Evolutionary conservation across 2,797 vertebrate species (phyloP), one percentile per base, ranked within the genome.

Genomic region (Sebastes glaucus): DNA sequence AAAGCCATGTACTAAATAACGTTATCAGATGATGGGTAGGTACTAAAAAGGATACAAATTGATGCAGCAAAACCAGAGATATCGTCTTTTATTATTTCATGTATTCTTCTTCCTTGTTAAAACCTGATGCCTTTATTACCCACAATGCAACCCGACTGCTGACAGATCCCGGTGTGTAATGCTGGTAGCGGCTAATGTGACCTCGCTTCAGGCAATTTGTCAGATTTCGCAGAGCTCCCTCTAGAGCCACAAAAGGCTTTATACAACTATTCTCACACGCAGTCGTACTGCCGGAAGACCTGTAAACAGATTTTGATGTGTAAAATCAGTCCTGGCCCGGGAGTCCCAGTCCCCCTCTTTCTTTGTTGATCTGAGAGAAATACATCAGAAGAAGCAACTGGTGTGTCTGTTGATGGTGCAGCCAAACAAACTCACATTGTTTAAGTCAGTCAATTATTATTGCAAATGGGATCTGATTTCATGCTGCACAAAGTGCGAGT

Each of bases 21-120:
- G 3, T 18, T 46, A n/a, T 52, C 46, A 52, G 46, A 52, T n/a
- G 46, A 52, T 52, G 18, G 18, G 46, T 0, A 52, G 7, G 0
- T 9, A 2, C 16, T 49, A 49, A 49, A 49, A n/a, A 52, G 0
- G 46, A n/a, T 52, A 0, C 0, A 52, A n/a, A 52, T 9, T 9
- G 46, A 52, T 52, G 46, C 46, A n/a, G 7, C 18, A 52, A 52
- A 52, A 52, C 46, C 46, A 52, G 4, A 52, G 46, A 52, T 52
- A 52, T 49, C 0, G 4, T 52, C 46, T 52, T 2, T 52, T 20
- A 52, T 52, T 52, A 52, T 52, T 52, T 0, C 46, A 20, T 52
- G 46, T 49, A 20, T 49, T 49, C 18, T 20, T 2, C 46, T 52
- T 52, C 46, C 46, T 52, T 52, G 46, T 52, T n/a, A 52, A 52